These are phyloP conservation scores for Dendrolimus punctatus DNA, from an alignment of 1,140 invertebrate genomes.

Conservation along the genomic window DNA sequence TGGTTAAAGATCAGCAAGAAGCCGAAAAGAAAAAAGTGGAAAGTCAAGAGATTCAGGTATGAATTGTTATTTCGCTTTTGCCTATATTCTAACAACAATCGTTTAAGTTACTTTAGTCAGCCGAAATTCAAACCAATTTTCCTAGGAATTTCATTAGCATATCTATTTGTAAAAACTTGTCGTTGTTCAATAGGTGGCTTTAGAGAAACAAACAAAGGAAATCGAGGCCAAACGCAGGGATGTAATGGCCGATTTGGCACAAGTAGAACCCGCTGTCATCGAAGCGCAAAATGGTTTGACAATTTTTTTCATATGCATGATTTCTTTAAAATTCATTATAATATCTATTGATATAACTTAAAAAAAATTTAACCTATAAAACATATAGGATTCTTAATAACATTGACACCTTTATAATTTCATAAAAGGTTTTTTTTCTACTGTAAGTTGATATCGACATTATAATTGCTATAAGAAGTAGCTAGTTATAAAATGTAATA, in stretches of 20 bases:
- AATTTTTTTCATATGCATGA: slow-evolving; percentile 23
- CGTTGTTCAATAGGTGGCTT: slow-evolving; percentile 44
- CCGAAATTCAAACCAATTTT: too few species aligned
- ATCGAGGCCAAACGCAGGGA: slow-evolving; percentile 94
- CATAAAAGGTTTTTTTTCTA: too few species aligned
- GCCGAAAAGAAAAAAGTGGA: slow-evolving; percentile 99
- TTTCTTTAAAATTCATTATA: background rate
- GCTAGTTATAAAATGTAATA: too few species aligned
- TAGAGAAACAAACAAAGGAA: slow-evolving; percentile 92
- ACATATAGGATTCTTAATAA: too few species aligned
- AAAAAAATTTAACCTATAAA: background rate
- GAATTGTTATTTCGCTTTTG: background rate
- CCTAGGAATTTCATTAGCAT: too few species aligned
- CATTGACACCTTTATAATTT: too few species aligned
- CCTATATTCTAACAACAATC: too few species aligned
- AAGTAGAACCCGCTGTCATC: slow-evolving; percentile 98
- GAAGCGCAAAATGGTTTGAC: slow-evolving; percentile 95
- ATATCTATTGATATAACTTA: background rate
- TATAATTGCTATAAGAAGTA: too few species aligned
- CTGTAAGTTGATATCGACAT: too few species aligned
- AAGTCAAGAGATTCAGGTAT: slow-evolving; percentile 96
- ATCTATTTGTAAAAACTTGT: too few species aligned
- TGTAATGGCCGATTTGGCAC: slow-evolving; percentile 95
- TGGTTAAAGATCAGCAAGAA: slow-evolving; percentile 99
- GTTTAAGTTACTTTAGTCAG: too few species aligned